Evolutionary conservation across 1,140 invertebrate species (phyloP), one percentile per base, ranked within the genome.

Genomic region (Drosophila mojavensis): DNA sequence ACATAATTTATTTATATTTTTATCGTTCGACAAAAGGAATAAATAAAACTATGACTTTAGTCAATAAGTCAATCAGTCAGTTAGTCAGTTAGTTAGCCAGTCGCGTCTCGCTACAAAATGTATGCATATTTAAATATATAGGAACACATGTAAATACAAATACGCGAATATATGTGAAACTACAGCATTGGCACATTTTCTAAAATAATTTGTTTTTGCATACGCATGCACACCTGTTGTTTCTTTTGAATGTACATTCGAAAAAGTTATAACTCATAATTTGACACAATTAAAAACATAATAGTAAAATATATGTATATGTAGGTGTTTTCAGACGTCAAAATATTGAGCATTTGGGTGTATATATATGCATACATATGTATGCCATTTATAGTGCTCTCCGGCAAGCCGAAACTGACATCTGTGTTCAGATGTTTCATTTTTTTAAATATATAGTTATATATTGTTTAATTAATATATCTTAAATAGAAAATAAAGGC

Each of bases 401-500:
- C 26, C 45, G 64, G 30, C 45, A 10, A 0, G 30, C 55, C 64
- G 47, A 11, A 75, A 33, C n/a, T 26, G 24, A 7, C 5, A 36
- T 54, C n/a, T 36, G 26, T 10, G n/a, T 33, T 6, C n/a, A n/a
- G 28, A n/a, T 10, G 28, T 55, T 5, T 33, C 0, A 33, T 33
- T 30, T 41, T 5, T 28, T 2, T 2, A 24, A 9, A 15, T 20
- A n/a, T 58, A 15, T 15, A 43, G 1, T 20, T 43, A n/a, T 56
- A 11, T 33, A 26, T 33, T 53, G 13, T 50, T 50, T 62, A 33
- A 26, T 58, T 62, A 60, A 55, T 20, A 45, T 50, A 51, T 74
- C 54, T 79, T 74, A 85, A 69, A 72, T 82, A 81, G 61, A 78
- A 90, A 90, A 90, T 81, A 90, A 90, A 90, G 82, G 86, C 86